phyloP scores from a whole-genome alignment of 2,113 vertebrate genomes.

The Lophius piscatorius region DNA sequence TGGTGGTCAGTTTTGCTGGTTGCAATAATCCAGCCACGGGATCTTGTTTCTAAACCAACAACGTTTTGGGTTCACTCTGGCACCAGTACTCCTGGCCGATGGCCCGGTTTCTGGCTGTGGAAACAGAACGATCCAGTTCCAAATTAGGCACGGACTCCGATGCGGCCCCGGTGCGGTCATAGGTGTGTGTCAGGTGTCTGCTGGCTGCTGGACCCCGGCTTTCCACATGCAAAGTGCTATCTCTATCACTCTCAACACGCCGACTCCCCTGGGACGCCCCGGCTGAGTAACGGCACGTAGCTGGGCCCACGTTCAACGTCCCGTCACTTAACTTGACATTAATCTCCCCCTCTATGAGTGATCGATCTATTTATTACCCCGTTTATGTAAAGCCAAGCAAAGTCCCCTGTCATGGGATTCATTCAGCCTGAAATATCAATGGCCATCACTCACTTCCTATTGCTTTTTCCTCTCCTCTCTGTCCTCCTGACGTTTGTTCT shows the following conservation, averaged over 20 bases:
- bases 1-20: no score
- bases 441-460: conserved; percentile 74
- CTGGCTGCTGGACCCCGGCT: conserved; percentile 14
- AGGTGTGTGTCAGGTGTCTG: conserved; percentile 37
- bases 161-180: conserved; percentile 35
- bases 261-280: conserved; percentile 1
- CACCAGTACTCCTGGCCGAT: no score
- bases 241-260: not conserved
- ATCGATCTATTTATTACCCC: conserved; percentile 80
- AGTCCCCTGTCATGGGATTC: conserved; percentile 61
- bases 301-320: conserved; percentile 60
- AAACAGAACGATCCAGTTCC: no score
- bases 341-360: conserved; percentile 68
- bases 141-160: no score
- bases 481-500: conserved; percentile 65
- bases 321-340: conserved; percentile 71
- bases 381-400: conserved; percentile 77
- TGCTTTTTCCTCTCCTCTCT: conserved; percentile 56
- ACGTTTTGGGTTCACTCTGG: no score
- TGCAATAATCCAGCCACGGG: no score
- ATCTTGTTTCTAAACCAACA: no score
- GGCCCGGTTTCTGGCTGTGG: no score
- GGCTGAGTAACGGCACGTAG: conserved; percentile 70
- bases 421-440: conserved; percentile 70
- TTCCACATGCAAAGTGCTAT: conserved; percentile 17